Conservation (phyloP, 2,888 invertebrate species). For the Tolmerus cingulatus region DNA sequence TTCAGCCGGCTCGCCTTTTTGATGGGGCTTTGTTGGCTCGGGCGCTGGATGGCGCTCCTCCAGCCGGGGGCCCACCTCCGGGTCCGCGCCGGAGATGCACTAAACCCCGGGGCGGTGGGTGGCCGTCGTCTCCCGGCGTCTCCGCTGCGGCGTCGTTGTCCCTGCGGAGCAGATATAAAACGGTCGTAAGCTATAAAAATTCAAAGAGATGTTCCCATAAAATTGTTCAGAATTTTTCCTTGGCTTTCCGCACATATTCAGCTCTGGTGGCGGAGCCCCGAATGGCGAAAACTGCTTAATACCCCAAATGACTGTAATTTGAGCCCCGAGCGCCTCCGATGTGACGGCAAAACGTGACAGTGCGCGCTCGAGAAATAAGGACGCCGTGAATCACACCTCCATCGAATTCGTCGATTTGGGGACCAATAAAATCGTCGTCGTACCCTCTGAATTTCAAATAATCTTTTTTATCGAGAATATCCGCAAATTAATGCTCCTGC, state of each 20-base stretch:
- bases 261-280: neutral
- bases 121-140: neutral
- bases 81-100: neutral
- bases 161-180: conserved; percentile 29
- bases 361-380: neutral
- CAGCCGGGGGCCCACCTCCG: neutral
- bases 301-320: conserved; percentile 38
- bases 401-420: neutral
- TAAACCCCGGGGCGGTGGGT: neutral
- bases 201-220: conserved; percentile 29
- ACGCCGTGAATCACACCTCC: conserved; percentile 4
- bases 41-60: neutral
- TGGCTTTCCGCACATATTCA: conserved; percentile 23
- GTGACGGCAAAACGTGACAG: conserved; percentile 30
- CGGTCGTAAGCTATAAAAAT: conserved; percentile 29
- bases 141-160: conserved; percentile 20
- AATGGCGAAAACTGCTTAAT: conserved; percentile 33
- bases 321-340: neutral
- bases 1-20: neutral
- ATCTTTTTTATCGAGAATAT: neutral
- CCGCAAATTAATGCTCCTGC: neutral
- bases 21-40: conserved; percentile 28
- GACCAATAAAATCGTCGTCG: neutral
- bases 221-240: conserved; percentile 14
- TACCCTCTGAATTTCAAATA: neutral